Conservation (phyloP, 2,797 vertebrate species). For the Intellagama lesueurii region DNA sequence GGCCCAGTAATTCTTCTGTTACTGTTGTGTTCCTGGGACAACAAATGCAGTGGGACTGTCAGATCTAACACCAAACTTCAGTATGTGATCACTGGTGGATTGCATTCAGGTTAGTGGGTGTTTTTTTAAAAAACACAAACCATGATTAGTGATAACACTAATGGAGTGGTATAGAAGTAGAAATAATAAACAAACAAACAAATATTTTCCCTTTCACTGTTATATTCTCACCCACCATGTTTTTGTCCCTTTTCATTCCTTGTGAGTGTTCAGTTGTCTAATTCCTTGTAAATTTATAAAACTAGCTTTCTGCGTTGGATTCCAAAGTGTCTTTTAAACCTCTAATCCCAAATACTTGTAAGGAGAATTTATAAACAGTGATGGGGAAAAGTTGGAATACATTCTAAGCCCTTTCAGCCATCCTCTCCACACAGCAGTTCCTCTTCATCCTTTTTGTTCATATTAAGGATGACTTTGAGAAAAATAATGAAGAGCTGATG, state of each 20-base stretch:
- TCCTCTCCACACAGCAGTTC: not conserved
- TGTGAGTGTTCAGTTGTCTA: not conserved
- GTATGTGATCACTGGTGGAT: too few species aligned
- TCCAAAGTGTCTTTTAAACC: too few species aligned
- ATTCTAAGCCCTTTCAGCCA: not conserved
- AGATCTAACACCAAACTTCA: too few species aligned
- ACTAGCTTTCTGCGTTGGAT: not conserved
- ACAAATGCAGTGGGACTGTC: too few species aligned
- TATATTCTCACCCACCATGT: not conserved
- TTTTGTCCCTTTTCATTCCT: not conserved
- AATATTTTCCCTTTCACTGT: not conserved
- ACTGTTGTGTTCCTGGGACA: too few species aligned
- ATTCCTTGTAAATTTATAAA: not conserved
- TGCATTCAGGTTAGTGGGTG: too few species aligned
- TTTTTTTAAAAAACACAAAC: too few species aligned
- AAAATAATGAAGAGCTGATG: not conserved
- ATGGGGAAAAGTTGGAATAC: slow-evolving; percentile 5
- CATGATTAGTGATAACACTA: too few species aligned
- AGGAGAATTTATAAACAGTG: not conserved
- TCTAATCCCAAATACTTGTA: not conserved
- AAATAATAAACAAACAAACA: too few species aligned
- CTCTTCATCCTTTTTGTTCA: not conserved
- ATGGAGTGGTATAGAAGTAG: too few species aligned
- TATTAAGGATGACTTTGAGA: slow-evolving; percentile 13
- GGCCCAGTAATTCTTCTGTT: too few species aligned